Percentiles rank a stretch among this genome's conserved stretches.
Conservation (phyloP, 2,888 invertebrate species). For the Lasioglossum zephyrum region DNA sequence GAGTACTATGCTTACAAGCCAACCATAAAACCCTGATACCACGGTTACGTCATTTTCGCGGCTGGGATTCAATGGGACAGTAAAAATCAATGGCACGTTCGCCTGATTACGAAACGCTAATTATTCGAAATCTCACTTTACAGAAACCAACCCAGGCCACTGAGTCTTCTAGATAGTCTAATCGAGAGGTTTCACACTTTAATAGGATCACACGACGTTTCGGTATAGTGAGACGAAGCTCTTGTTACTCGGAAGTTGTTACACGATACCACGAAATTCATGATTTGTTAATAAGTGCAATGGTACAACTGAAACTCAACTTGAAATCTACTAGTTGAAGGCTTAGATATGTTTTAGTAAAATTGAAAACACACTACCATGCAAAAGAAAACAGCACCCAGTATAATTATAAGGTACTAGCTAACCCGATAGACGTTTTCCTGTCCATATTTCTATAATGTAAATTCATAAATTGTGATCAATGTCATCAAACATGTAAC, state of each 20-base stretch:
- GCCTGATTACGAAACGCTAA: slow-evolving; percentile 34
- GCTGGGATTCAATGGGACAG: slow-evolving; percentile 1
- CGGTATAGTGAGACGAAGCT: slow-evolving; percentile 13
- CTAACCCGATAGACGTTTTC: too few relatives aligned
- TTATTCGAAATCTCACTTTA: slow-evolving; percentile 23
- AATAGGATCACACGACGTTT: slow-evolving; percentile 11
- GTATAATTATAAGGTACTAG: too few relatives aligned
- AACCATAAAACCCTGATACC: slow-evolving; percentile 22
- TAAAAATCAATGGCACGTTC: not conserved
- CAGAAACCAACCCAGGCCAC: not conserved
- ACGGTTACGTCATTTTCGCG: slow-evolving; percentile 24
- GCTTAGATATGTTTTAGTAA: not conserved
- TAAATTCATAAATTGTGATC: too few relatives aligned
- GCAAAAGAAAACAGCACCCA: too few relatives aligned
- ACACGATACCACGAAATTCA: slow-evolving; percentile 2
- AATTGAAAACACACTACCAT: too few relatives aligned
- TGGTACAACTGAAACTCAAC: too few relatives aligned
- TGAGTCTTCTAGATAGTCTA: too few relatives aligned
- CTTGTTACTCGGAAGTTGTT: not conserved
- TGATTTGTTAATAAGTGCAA: not conserved
- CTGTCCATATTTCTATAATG: too few relatives aligned
- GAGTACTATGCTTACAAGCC: not conserved
- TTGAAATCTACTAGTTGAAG: not conserved
- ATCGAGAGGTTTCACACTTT: not conserved
- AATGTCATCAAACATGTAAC: too few relatives aligned